These are phyloP conservation scores for Eumerus sabulonum DNA, from an alignment of 2,888 invertebrate species.

Conservation along the genomic window DNA sequence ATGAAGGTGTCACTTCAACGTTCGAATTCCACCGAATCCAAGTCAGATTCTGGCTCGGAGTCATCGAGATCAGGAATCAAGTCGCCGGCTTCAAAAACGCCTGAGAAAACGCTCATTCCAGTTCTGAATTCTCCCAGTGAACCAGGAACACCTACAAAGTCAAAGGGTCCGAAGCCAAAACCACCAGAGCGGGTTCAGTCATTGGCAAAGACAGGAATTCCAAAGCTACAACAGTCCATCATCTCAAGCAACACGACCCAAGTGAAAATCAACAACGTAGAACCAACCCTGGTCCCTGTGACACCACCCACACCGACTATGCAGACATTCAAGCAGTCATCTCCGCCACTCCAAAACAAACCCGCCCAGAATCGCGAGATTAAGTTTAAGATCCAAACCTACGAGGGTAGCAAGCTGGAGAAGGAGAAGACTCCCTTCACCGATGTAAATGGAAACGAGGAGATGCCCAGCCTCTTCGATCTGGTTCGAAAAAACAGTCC, in stretches of 20 bases:
- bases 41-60: constrained; percentile 18
- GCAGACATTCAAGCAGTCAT: constrained; percentile 75
- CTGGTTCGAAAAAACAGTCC: constrained; percentile 83
- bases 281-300: constrained; percentile 66
- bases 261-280: constrained; percentile 65
- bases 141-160: constrained; percentile 59
- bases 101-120: constrained; percentile 76
- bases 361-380: constrained; percentile 72
- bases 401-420: constrained; percentile 75
- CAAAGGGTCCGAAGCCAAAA: constrained; percentile 76
- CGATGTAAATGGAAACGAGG: constrained; percentile 77
- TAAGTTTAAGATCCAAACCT: constrained; percentile 78
- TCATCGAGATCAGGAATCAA: constrained; percentile 36
- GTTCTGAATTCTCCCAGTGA: constrained; percentile 47
- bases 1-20: constrained; percentile 72
- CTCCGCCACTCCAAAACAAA: constrained; percentile 44
- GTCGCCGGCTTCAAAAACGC: constrained; percentile 52
- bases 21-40: constrained; percentile 75
- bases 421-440: constrained; percentile 69
- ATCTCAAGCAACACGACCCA: constrained; percentile 51
- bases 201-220: constrained; percentile 76
- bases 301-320: constrained; percentile 73
- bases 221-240: constrained; percentile 72
- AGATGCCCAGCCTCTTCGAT: constrained; percentile 85
- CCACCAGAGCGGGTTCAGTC: constrained; percentile 78